Evolutionary conservation across 2,888 invertebrate species (phyloP).

Genomic region (Isoperla grammatica): DNA sequence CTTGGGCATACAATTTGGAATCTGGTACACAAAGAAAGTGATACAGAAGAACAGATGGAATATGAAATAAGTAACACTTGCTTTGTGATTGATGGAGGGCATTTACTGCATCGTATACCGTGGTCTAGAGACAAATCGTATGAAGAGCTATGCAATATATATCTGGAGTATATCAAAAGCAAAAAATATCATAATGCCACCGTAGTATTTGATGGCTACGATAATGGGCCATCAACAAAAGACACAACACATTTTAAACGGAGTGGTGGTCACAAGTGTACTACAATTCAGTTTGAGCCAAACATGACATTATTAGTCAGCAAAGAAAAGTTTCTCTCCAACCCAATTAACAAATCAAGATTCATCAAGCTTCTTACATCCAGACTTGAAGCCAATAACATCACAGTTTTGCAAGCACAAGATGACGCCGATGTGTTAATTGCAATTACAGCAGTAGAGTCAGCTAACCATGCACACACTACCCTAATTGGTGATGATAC

Average conservation of each 20-base stretch:
- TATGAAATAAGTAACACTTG: neutral
- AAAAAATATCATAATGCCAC: neutral
- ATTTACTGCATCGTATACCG: neutral
- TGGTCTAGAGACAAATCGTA: neutral
- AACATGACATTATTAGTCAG: too few relatives aligned
- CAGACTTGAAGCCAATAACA: too few relatives aligned
- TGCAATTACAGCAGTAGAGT: too few relatives aligned
- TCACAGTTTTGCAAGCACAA: too few relatives aligned
- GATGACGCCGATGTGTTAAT: too few relatives aligned
- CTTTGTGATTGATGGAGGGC: neutral
- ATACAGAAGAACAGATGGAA: neutral
- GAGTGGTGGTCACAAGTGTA: neutral
- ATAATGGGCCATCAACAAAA: too few relatives aligned
- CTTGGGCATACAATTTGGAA: neutral
- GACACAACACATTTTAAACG: neutral
- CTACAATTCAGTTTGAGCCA: neutral
- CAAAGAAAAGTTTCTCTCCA: neutral
- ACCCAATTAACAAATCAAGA: neutral
- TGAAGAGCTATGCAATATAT: neutral
- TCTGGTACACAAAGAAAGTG: neutral
- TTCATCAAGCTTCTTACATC: too few relatives aligned
- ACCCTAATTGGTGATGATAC: neutral
- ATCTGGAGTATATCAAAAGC: neutral
- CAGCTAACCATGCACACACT: neutral
- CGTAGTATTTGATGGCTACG: conserved; percentile 3